phyloP scores from a whole-genome alignment of 2,113 vertebrate genomes.

The Paramisgurnus dabryanus region DNA sequence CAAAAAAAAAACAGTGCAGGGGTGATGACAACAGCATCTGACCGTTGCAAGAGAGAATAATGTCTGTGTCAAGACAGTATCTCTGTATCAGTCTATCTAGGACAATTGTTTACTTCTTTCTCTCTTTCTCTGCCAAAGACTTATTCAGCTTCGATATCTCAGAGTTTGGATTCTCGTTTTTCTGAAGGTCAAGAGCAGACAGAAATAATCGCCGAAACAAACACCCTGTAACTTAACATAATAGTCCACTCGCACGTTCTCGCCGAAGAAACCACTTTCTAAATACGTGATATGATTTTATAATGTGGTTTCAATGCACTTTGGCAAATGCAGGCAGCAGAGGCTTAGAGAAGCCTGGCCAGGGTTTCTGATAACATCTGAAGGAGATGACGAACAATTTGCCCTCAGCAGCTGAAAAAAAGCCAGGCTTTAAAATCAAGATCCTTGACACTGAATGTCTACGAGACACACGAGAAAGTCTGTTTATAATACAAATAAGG shows the following conservation, averaged over 20 bases:
- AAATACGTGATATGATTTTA: background rate
- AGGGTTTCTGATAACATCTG: background rate
- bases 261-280: background rate
- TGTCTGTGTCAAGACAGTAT: background rate
- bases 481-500: background rate
- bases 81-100: background rate
- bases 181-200: conserved; percentile 12
- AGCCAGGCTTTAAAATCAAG: background rate
- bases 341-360: background rate
- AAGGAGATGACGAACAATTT: conserved; percentile 4
- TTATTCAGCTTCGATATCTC: conserved; percentile 21
- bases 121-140: background rate
- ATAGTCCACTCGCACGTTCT: background rate
- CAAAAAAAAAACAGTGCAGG: conserved; percentile 24
- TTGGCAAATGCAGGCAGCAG: background rate
- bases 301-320: background rate
- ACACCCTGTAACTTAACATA: conserved; percentile 5
- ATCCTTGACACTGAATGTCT: background rate
- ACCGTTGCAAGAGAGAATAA: background rate
- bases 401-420: background rate
- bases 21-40: conserved; percentile 36
- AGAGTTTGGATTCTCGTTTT: background rate
- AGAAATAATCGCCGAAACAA: conserved; percentile 3
- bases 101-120: background rate
- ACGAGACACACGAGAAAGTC: background rate